Evolutionary conservation across 2,888 invertebrate genomes (phyloP), one percentile per base, ranked within the genome.

Genomic region (Endomychus coccineus): DNA sequence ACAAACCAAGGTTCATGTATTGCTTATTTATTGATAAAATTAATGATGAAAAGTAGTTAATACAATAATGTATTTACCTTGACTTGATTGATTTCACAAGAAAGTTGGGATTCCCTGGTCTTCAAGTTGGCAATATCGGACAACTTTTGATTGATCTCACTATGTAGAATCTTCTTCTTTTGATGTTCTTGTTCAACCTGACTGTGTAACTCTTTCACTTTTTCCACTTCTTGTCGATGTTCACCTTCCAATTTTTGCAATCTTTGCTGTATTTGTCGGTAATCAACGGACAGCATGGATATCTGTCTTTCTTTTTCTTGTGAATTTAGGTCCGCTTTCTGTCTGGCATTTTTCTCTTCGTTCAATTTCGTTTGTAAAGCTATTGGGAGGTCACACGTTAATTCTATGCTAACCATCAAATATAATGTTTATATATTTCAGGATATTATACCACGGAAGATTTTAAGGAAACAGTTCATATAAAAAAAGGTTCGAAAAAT

Each of bases 231-330:
- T 61, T 90, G 88, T 3, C 87, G 74, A 57, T 88, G 81, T 66
- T 95, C 92, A n/a, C 86, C 86, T 66, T 94, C 91, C 5, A 92
- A 68, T 59, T 90, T 89, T 59, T 90, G 86, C 44, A 94, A 67
- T 39, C 89, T 77, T 59, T 91, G 85, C 59, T 90, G 89, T 56
- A 92, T 84, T 69, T 94, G 94, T n/a, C 90, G 74, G 62, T 92
- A 87, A 67, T 96, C 96, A 2, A 96, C 91, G 12, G 86, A 85
- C 17, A 95, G 71, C 86, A 94, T 94, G 7, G 89, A 92, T 61
- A 92, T 85, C 66, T 92, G 90, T 1, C 95, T 75, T 62, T 96
- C 95, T 55, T 89, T 87, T 62, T 94, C 92, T 66, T 96, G 89
- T 10, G 82, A 83, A 41, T 80, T 77, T 28, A 86, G 73, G 61